Evolutionary conservation across 2,888 invertebrate species (phyloP).

Genomic region (Scaptomyza flava): DNA sequence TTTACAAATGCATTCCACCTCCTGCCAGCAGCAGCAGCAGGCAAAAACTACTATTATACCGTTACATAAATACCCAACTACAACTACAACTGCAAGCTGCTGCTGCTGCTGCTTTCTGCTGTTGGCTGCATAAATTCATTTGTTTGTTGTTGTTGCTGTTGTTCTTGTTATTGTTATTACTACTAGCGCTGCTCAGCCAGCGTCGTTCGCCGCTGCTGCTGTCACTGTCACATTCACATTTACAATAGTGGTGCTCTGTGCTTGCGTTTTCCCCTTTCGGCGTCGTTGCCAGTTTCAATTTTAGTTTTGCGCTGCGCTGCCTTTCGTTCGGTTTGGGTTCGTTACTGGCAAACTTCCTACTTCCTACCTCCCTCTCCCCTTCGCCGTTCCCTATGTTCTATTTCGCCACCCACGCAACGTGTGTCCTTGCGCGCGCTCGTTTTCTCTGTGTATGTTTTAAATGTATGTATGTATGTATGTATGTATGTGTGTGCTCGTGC

Average conservation of each 20-base stretch:
- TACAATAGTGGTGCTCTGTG: constrained; percentile 14
- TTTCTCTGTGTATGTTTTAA: constrained; percentile 46
- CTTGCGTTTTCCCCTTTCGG: constrained; percentile 44
- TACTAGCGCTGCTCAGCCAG: constrained; percentile 46
- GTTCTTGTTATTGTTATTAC: constrained; percentile 38
- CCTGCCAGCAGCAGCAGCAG: constrained; percentile 24
- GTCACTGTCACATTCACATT: constrained; percentile 18
- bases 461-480: constrained; percentile 3
- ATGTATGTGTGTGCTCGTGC: constrained; percentile 14
- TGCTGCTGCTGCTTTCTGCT: constrained; percentile 44
- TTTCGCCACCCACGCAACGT: constrained; percentile 60
- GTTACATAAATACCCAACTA: constrained; percentile 71
- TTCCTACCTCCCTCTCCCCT: background rate
- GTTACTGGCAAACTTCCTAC: constrained; percentile 47
- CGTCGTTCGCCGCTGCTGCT: constrained; percentile 54
- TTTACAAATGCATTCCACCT: constrained; percentile 25
- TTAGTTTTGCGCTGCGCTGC: constrained; percentile 64
- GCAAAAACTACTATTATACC: constrained; percentile 57
- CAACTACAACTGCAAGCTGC: constrained; percentile 33
- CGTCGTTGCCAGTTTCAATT: constrained; percentile 72
- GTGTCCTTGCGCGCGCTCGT: constrained; percentile 74
- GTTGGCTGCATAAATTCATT: constrained; percentile 73
- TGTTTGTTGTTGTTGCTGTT: constrained; percentile 57
- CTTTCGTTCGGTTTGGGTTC: constrained; percentile 62
- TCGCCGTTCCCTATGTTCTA: constrained; percentile 9